Base-by-base conservation (phyloP, 2,113 vertebrate species). In the Sapayoa aenigma region DNA sequence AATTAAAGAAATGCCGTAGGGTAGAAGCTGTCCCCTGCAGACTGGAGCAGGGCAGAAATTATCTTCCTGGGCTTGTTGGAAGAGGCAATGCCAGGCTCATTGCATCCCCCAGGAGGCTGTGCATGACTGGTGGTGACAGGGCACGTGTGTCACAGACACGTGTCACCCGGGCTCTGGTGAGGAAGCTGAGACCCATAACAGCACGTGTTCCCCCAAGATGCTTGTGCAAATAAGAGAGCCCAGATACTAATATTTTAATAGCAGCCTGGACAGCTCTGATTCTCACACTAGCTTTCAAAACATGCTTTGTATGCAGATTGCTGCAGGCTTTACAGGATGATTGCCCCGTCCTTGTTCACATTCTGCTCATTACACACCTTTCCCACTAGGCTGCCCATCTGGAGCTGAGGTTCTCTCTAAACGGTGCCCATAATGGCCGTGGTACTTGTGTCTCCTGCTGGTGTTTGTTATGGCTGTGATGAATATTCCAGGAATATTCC, bases 121-220 rank as follows among this genome's bases (percentile, higher is more conserved):
- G 39, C 0, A 0, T 35, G 74, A 41, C 60, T 67, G 56, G 39
- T 17, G 62, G 67, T 75, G 63, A 18, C 55, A 72, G 49, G 14
- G 49, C 73, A 84, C 59, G 35, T 56, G 62, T 91, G 47, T 27
- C 13, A 12, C 4, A 8, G 65, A 35, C 5, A 0, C 2, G 4
- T 72, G 84, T 41, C 84, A 58, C n/a, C 18, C 2, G 2, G n/a
- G 47, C 33, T 56, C 11, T 4, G 5, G 3, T 28, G 60, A 19
- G 65, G 49, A 74, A 50, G 25, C 21, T 1, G 6, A 77, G 72
- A 56, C 24, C 33, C 1, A 0, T n/a, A 39, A 39, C 3, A 35
- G 39, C 21, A 55, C 21, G 46, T n/a, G 11, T 24, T 53, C 11
- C 14, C 24, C 73, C 1, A 2, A 62, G 46, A 56, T 24, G 31